A percentile compares a stretch with the other conserved stretches of the same genome.
Evolutionary conservation across 1,140 invertebrate genomes (phyloP).

Genomic region (Theocolax elegans): DNA sequence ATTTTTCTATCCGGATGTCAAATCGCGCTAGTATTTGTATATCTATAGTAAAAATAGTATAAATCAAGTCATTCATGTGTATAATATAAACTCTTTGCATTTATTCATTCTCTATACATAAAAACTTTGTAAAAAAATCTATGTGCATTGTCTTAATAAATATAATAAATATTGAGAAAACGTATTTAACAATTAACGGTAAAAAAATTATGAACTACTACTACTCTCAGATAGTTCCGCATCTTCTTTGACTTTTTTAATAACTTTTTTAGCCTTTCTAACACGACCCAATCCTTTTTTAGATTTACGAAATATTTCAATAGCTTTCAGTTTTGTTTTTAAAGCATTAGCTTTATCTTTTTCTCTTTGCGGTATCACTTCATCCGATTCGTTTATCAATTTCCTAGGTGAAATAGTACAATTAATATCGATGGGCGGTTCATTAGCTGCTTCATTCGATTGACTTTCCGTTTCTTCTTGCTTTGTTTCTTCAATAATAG

Average conservation of each 20-base stretch:
- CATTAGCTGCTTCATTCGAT: neutral
- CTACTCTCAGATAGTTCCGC: constrained; percentile 77
- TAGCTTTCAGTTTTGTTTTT: constrained; percentile 79
- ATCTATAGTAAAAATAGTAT: no score
- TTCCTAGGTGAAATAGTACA: neutral
- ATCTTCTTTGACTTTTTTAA: constrained; percentile 68
- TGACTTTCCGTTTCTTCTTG: neutral
- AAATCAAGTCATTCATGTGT: no score
- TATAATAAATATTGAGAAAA: no score
- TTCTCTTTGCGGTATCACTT: constrained; percentile 81
- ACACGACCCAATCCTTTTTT: constrained; percentile 71
- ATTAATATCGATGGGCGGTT: neutral
- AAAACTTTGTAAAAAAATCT: constrained; percentile 4
- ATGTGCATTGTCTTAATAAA: neutral
- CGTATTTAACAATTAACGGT: no score
- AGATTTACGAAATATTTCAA: constrained; percentile 78
- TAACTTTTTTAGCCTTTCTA: constrained; percentile 62
- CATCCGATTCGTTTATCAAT: constrained; percentile 46
- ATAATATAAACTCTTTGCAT: neutral
- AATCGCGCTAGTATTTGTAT: no score
- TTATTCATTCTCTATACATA: constrained; percentile 10
- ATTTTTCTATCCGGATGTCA: no score
- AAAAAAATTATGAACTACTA: constrained; percentile 66
- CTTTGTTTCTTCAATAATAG: constrained; percentile 41
- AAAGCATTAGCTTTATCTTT: constrained; percentile 73